phyloP scores from a whole-genome alignment of 2,888 invertebrate genomes.

The Hydropsyche betteni region DNA sequence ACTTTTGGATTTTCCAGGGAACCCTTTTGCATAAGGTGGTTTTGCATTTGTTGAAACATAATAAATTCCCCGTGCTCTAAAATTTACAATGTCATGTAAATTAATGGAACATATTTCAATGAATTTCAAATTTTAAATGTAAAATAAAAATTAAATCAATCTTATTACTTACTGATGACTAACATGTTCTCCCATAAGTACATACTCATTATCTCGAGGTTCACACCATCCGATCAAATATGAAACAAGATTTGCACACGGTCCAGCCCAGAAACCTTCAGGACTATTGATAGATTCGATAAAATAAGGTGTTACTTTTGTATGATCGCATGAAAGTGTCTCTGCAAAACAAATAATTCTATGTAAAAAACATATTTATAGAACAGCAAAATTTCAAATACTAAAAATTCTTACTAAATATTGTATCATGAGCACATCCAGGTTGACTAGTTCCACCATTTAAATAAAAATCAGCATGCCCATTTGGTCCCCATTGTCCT shows the following conservation, averaged over 20 bases:
- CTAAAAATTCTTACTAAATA: slow-evolving; percentile 70
- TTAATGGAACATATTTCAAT: too few relatives aligned
- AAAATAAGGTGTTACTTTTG: slow-evolving; percentile 89
- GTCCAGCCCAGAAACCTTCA: slow-evolving; percentile 85
- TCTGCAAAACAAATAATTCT: slow-evolving; percentile 63
- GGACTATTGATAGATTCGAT: slow-evolving; percentile 86
- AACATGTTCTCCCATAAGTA: slow-evolving; percentile 87
- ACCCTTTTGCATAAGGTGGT: slow-evolving; percentile 86
- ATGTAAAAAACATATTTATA: slow-evolving; percentile 46
- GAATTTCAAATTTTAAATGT: neutral
- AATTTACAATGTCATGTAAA: slow-evolving; percentile 53
- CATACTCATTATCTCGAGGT: slow-evolving; percentile 80
- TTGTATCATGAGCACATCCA: slow-evolving; percentile 82
- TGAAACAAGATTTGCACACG: slow-evolving; percentile 83
- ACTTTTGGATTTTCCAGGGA: slow-evolving; percentile 71
- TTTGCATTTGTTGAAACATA: slow-evolving; percentile 87
- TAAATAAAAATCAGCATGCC: slow-evolving; percentile 89
- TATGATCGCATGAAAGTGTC: slow-evolving; percentile 88
- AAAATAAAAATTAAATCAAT: slow-evolving; percentile 19
- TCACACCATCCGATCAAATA: slow-evolving; percentile 87
- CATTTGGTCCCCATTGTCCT: slow-evolving; percentile 89
- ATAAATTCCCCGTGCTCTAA: slow-evolving; percentile 84
- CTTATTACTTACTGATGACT: slow-evolving; percentile 72
- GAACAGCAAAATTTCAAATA: slow-evolving; percentile 46
- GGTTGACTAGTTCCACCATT: slow-evolving; percentile 90